phyloP scores from a whole-genome alignment of 1,140 invertebrate genomes.

The Halictus rubicundus region DNA sequence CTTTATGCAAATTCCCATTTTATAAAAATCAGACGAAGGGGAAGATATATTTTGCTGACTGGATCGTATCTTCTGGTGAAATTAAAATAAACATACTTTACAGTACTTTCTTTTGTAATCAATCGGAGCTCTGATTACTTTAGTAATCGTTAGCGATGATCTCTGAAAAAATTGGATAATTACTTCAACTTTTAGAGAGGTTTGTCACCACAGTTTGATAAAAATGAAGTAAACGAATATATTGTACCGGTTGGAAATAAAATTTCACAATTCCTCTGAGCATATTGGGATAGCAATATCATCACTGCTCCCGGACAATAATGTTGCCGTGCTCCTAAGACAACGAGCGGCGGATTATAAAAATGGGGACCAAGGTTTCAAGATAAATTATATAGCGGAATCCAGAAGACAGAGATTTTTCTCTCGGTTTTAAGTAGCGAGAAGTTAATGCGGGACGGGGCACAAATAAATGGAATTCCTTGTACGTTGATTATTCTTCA shows the following conservation, averaged over 20 bases:
- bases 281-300: neutral
- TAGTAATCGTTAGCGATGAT: too few species aligned
- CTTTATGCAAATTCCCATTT: too few species aligned
- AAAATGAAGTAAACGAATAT: too few species aligned
- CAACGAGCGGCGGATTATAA: neutral
- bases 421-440: neutral
- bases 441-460: neutral
- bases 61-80: too few species aligned
- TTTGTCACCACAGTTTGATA: too few species aligned
- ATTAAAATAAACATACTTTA: too few species aligned
- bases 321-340: neutral
- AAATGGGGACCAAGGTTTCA: neutral
- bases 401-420: neutral
- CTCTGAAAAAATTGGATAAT: too few species aligned
- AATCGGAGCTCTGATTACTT: too few species aligned
- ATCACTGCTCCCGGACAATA: neutral
- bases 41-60: too few species aligned
- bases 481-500: constrained; percentile 12
- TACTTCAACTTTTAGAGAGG: too few species aligned
- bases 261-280: neutral
- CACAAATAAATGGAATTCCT: neutral
- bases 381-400: neutral
- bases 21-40: too few species aligned
- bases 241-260: neutral
- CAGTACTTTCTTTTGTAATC: too few species aligned